Conservation (phyloP, 2,113 vertebrate species). For the Salvelinus fontinalis region DNA sequence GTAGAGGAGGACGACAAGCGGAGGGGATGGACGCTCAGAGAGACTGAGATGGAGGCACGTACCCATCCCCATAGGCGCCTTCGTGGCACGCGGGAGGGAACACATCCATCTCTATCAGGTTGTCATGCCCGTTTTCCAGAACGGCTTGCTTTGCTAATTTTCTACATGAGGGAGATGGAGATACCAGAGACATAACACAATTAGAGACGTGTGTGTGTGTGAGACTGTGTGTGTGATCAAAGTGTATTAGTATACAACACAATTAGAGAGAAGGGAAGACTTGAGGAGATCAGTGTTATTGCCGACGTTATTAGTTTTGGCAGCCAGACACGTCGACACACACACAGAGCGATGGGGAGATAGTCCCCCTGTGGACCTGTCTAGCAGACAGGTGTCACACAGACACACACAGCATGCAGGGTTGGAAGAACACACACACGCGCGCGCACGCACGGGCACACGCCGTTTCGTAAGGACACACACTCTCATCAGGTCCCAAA, state of each 20-base stretch:
- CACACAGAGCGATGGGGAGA: background rate
- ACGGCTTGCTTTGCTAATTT: conserved; percentile 81
- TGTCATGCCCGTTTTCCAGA: conserved; percentile 81
- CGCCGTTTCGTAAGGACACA: conserved; percentile 5
- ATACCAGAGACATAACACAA: background rate
- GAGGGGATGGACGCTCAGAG: background rate
- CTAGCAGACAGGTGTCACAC: background rate
- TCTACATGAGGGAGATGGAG: conserved; percentile 74
- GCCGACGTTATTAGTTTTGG: background rate
- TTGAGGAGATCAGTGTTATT: background rate
- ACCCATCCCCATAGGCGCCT: conserved; percentile 76
- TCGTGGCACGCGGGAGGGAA: conserved; percentile 78
- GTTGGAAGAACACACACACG: background rate
- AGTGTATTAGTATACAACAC: background rate
- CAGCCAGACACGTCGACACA: background rate
- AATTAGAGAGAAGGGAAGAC: conserved; percentile 15
- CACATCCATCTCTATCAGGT: conserved; percentile 82
- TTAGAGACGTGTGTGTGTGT: conserved; percentile 17
- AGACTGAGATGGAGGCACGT: conserved; percentile 50
- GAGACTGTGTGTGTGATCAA: background rate
- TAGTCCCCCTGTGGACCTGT: background rate
- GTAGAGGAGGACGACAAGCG: background rate
- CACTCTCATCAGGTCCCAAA: background rate
- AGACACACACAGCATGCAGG: conserved; percentile 18
- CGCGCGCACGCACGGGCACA: background rate